These are phyloP conservation scores for Eutolmus rufibarbis DNA, from an alignment of 2,888 invertebrate species.

Conservation along the genomic window DNA sequence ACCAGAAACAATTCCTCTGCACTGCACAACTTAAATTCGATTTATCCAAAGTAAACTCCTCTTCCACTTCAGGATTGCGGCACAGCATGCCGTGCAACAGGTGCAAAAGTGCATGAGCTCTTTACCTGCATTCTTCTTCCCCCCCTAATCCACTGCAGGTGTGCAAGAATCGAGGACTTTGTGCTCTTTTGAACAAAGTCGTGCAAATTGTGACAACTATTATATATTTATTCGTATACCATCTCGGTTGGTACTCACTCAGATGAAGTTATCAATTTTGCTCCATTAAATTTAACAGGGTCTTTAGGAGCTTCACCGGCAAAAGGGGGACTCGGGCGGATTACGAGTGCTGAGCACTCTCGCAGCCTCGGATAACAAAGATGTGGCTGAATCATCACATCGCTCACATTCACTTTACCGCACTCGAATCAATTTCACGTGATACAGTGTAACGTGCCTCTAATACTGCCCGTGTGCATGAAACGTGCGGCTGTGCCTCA, in stretches of 20 bases:
- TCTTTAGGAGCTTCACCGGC: neutral
- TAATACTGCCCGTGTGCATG: neutral
- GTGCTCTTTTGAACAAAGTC: neutral
- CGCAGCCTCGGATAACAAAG: neutral
- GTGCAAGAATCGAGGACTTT: neutral
- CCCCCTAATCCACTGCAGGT: neutral
- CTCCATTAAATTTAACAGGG: neutral
- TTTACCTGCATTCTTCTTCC: neutral
- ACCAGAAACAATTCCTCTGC: neutral
- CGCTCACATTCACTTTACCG: neutral
- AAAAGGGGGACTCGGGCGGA: neutral
- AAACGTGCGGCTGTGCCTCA: neutral
- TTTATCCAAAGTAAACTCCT: neutral
- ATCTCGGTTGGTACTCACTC: neutral
- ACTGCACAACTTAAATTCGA: neutral
- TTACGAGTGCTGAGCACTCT: neutral
- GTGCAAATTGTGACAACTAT: neutral
- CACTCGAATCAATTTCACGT: slow-evolving; percentile 13
- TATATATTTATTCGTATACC: neutral
- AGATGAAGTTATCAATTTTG: slow-evolving; percentile 9
- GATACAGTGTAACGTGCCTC: neutral
- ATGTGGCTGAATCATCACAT: neutral
- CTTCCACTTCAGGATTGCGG: neutral
- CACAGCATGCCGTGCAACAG: neutral
- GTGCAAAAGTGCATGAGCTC: neutral